A percentile compares a stretch with the other conserved stretches of the same genome.
Evolutionary conservation across 2,797 vertebrate species (phyloP).

Genomic region (Zonotrichia albicollis): DNA sequence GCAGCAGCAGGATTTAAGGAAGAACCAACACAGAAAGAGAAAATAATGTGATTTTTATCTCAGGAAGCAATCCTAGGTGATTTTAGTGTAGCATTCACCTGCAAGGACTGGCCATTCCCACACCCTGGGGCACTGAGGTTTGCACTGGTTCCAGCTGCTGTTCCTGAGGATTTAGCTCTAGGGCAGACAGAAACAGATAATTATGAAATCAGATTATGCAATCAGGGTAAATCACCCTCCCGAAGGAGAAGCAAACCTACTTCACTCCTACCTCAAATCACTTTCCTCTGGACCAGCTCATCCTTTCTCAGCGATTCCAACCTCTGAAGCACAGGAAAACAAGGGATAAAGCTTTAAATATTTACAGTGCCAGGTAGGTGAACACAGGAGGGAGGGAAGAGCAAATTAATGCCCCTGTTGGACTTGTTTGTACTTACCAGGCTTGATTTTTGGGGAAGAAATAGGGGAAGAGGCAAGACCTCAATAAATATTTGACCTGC

Average conservation of each 20-base stretch:
- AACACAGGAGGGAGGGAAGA: not conserved
- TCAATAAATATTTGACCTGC: not conserved
- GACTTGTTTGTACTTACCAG: not conserved
- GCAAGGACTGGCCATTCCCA: not conserved
- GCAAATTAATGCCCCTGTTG: not conserved
- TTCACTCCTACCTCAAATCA: not conserved
- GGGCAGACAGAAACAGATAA: not conserved
- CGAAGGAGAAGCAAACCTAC: not conserved
- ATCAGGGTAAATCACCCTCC: not conserved
- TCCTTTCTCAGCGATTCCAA: not conserved
- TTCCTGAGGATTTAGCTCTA: not conserved
- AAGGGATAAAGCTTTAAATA: not conserved
- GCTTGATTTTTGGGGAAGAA: not conserved
- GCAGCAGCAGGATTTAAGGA: not conserved
- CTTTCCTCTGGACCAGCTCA: not conserved
- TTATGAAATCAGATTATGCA: not conserved
- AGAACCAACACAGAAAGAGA: not conserved
- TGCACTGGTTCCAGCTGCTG: not conserved
- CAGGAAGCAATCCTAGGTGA: not conserved
- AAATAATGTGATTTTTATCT: not conserved
- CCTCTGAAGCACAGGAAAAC: accelerated
- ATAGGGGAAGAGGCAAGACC: not conserved
- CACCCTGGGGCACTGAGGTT: accelerated
- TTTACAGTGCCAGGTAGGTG: not conserved
- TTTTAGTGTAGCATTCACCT: not conserved